Evolutionary conservation across 2,888 invertebrate species (phyloP).

Genomic region (Reticulitermes lucifugus): DNA sequence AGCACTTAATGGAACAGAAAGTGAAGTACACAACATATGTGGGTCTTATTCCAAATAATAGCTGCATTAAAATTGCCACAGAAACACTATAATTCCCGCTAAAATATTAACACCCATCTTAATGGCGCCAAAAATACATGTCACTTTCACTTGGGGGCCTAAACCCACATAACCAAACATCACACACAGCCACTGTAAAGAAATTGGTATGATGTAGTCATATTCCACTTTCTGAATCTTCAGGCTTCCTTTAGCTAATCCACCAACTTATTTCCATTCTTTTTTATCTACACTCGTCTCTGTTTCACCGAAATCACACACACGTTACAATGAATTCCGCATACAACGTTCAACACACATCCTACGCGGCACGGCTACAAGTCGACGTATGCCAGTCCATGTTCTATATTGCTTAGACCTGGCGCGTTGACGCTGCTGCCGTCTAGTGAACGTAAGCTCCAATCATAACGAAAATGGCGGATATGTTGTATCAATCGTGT

Average conservation of each 20-base stretch:
- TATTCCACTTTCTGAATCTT: background rate
- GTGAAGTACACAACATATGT: background rate
- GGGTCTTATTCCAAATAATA: no score
- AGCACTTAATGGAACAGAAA: background rate
- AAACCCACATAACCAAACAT: background rate
- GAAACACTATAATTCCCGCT: background rate
- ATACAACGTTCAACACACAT: background rate
- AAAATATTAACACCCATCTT: background rate
- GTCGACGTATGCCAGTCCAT: background rate
- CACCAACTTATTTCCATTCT: no score
- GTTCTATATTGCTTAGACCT: background rate
- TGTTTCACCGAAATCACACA: background rate
- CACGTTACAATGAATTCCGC: background rate
- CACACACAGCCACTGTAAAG: background rate
- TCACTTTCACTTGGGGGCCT: background rate
- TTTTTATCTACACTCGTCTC: no score
- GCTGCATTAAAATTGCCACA: no score
- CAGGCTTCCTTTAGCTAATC: background rate
- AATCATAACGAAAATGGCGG: background rate
- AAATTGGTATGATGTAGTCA: background rate
- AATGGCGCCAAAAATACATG: background rate
- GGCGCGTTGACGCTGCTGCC: constrained; percentile 19
- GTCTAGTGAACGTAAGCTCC: background rate
- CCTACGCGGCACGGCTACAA: background rate
- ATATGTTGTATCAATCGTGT: no score